A percentile compares a stretch with the other conserved stretches of the same genome.
Evolutionary conservation across 2,797 vertebrate genomes (phyloP).

Genomic region (Limosa lapponica): DNA sequence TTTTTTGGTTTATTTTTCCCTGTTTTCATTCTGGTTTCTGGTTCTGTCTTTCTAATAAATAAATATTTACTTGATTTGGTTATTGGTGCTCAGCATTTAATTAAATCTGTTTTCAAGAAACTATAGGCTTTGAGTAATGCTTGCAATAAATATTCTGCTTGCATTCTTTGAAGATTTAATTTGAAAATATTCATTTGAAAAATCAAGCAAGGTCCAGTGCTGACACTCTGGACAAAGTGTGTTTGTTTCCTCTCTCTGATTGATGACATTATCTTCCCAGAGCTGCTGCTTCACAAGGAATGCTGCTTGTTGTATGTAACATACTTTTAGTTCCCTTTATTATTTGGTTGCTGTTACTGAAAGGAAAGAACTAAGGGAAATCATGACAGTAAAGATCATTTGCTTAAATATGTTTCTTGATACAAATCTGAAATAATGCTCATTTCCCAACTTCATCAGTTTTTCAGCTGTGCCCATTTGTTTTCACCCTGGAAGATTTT

Average conservation of each 20-base stretch:
- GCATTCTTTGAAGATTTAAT: neutral
- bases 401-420: neutral
- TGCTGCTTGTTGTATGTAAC: neutral
- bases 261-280: neutral
- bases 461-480: neutral
- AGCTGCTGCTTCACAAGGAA: neutral
- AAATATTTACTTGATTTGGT: neutral
- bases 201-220: neutral
- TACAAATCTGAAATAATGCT: neutral
- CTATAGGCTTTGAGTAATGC: neutral
- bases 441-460: neutral
- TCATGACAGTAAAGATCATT: neutral
- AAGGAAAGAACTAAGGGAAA: neutral
- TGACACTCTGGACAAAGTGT: neutral
- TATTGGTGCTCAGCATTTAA: neutral
- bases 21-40: neutral
- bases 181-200: slow-evolving; percentile 35
- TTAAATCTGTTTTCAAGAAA: neutral
- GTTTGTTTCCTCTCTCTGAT: neutral
- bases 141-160: slow-evolving; percentile 2
- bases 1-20: neutral
- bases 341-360: neutral
- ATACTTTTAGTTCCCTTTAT: neutral
- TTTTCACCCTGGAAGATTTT: neutral
- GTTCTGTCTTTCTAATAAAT: neutral